phyloP scores from a whole-genome alignment of 2,797 vertebrate species.

The Gymnoscopelus microlampas region DNA sequence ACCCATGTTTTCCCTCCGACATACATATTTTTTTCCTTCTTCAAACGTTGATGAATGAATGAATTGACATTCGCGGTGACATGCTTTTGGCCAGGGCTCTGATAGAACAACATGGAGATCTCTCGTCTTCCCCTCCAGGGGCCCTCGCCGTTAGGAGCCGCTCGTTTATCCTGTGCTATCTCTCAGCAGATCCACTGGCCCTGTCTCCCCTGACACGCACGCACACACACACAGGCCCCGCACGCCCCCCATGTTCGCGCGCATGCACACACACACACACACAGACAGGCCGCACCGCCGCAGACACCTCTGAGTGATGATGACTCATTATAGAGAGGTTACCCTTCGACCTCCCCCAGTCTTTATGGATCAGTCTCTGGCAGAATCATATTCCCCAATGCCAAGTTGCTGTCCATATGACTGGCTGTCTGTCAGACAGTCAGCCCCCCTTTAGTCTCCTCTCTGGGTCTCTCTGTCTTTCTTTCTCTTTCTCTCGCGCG shows the following conservation, averaged over 20 bases:
- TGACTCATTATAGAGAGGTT: slow-evolving; percentile 76
- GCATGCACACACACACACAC: neutral
- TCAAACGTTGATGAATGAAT: slow-evolving; percentile 52
- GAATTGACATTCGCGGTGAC: slow-evolving; percentile 66
- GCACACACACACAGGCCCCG: slow-evolving; percentile 19
- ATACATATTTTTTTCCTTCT: slow-evolving; percentile 16
- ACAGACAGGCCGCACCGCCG: slow-evolving; percentile 41
- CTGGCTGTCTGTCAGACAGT: slow-evolving; percentile 83
- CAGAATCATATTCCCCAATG: slow-evolving; percentile 77
- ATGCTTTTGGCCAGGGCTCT: slow-evolving; percentile 61
- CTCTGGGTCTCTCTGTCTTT: slow-evolving; percentile 19
- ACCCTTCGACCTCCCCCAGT: slow-evolving; percentile 72
- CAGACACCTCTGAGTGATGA: slow-evolving; percentile 78
- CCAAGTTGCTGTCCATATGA: slow-evolving; percentile 76
- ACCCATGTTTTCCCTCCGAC: slow-evolving; percentile 49
- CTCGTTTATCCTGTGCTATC: slow-evolving; percentile 72
- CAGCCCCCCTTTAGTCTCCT: slow-evolving; percentile 72
- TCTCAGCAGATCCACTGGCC: slow-evolving; percentile 69
- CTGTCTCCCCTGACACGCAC: slow-evolving; percentile 49
- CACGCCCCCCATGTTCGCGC: no score
- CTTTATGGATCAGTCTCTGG: slow-evolving; percentile 78
- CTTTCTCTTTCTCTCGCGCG: slow-evolving; percentile 17
- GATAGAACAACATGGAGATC: slow-evolving; percentile 70
- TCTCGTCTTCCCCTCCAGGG: slow-evolving; percentile 56
- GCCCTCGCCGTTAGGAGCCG: slow-evolving; percentile 48